Evolutionary conservation across 1,140 invertebrate species (phyloP), one percentile per base, ranked within the genome.

Genomic region (Leptopilina boulardi): DNA sequence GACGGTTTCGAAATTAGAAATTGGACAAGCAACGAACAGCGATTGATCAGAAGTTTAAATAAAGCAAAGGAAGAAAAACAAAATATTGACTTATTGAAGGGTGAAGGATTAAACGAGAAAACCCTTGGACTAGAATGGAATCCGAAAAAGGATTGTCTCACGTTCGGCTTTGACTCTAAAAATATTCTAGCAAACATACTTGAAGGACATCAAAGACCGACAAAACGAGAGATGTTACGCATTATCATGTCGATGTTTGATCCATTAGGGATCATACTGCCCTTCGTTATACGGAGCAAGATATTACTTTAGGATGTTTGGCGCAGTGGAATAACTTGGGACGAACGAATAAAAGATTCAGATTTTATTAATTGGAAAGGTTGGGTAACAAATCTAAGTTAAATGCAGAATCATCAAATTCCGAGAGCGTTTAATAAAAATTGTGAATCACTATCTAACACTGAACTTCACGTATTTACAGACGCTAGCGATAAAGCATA

Each of bases 401-500:
- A 47, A 15, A n/a, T n/a, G 13, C 5, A 47, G 44, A 15, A n/a
- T 47, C 15, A 47, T n/a, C 44, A 47, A 15, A 47, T 15, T 13
- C 38, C 38, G 10, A 41, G 38, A 10, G 38, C 38, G 3, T 41
- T 5, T 41, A 5, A 5, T 41, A 10, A 10, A 41, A 47, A 13
- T n/a, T 10, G 5, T 15, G 6, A 9, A 82, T 82, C 66, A 82
- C 89, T 18, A 76, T 79, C 1, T 75, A 84, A 41, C 23, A 5
- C 6, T 13, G 78, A 88, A 59, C 41, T 89, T 19, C 88, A 90
- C 76, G 76, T 84, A 0, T 90, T 89, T 70, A 78, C 76, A 44
- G 87, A 88, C n/a, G 87, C 87, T 0, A 88, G 86, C 34, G 78
- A 86, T 51, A 54, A 84, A 23, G 85, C 86, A 0, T 88, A 84